Conservation (phyloP, 2,888 invertebrate species). For the Apotomis capreana region DNA sequence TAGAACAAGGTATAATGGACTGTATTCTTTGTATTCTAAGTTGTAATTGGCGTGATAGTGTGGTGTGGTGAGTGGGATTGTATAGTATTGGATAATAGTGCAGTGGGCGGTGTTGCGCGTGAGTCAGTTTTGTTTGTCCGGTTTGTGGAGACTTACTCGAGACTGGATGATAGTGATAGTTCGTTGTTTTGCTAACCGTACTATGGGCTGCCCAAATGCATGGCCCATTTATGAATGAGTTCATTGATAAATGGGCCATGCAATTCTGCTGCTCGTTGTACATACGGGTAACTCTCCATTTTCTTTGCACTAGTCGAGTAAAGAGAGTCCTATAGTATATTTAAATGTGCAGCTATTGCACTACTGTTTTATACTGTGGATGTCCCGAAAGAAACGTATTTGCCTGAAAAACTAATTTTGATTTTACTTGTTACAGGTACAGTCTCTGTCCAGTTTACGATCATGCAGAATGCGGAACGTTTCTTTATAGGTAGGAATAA, state of each 20-base stretch:
- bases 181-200: too few species aligned
- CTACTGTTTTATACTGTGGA: too few species aligned
- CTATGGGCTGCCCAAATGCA: too few species aligned
- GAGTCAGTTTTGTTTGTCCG: conserved; percentile 52
- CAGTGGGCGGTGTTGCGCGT: conserved; percentile 58
- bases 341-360: too few species aligned
- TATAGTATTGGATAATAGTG: conserved; percentile 54
- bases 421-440: conserved; percentile 24
- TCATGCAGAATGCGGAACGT: neutral
- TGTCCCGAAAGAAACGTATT: too few species aligned
- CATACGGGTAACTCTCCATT: too few species aligned
- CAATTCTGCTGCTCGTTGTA: too few species aligned
- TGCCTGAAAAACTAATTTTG: neutral
- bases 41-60: conserved; percentile 2
- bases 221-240: too few species aligned
- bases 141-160: conserved; percentile 24
- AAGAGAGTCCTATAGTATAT: too few species aligned
- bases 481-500: too few species aligned
- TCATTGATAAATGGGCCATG: too few species aligned
- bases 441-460: neutral
- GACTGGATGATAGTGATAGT: conserved; percentile 2
- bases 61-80: conserved; percentile 5
- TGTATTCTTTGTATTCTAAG: neutral
- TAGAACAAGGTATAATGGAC: neutral
- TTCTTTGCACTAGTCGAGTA: too few species aligned